Evolutionary conservation across 2,113 vertebrate species (phyloP).

Genomic region (Monarcha castaneiventris): DNA sequence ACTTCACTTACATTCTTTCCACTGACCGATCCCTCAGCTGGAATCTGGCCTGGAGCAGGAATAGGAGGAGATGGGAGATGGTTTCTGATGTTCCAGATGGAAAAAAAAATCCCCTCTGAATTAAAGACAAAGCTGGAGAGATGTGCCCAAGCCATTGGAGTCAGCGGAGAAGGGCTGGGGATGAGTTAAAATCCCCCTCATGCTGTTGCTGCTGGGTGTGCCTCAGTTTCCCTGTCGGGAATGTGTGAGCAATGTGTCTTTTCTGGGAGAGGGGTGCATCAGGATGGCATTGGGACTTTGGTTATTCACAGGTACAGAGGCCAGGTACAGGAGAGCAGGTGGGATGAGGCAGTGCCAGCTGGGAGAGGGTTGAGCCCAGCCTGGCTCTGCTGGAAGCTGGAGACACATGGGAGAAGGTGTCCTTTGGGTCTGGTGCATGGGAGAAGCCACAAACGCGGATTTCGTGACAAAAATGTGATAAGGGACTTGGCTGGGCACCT

Average conservation of each 20-base stretch:
- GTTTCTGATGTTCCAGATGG: neutral
- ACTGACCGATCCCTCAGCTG: conserved; percentile 65
- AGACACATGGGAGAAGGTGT: fast-evolving
- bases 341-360: neutral
- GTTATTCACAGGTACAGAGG: neutral
- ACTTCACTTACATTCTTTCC: conserved; percentile 72
- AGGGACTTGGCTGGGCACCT: neutral
- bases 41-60: conserved; percentile 55
- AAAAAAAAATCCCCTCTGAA: neutral
- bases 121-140: neutral
- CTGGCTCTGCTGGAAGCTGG: neutral
- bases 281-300: neutral
- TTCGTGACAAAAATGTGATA: neutral
- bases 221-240: neutral
- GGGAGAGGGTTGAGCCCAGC: neutral
- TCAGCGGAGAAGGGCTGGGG: neutral
- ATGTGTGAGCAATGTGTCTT: neutral
- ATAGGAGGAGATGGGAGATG: conserved; percentile 24
- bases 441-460: fast-evolving
- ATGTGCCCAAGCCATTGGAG: neutral
- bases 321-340: neutral
- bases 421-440: neutral
- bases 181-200: neutral
- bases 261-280: neutral
- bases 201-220: neutral